Evolutionary conservation across 2,888 invertebrate species (phyloP), one percentile per base, ranked within the genome.

Genomic region (Diarsia brunnea): DNA sequence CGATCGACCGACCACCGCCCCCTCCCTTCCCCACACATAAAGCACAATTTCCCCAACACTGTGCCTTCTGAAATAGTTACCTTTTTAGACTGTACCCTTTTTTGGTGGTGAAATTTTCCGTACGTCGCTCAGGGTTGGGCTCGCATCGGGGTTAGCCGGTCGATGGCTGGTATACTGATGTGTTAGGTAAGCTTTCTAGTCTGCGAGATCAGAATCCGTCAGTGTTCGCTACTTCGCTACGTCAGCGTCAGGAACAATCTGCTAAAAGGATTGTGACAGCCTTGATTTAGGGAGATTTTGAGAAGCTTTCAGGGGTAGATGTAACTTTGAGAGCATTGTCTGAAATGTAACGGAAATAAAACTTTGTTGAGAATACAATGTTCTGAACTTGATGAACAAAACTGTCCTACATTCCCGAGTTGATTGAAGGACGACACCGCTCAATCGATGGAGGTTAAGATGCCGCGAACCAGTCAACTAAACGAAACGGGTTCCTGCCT

Each of bases 1-100:
- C 95, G 93, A 95, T 95, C 95, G 95, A 95, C 95, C 95, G 95
- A 89, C 91, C 90, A 83, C 89, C 90, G 89, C 89, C 90, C 90
- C 88, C 89, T 90, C 91, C 89, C 87, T 89, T 88, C 89, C 87
- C 84, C 87, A 85, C 89, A 85, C 88, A 91, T 90, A 91, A 90
- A 92, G 90, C 91, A 92, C 92, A 91, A 90, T 92, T 93, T 93
- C 89, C 93, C 93, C 89, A 90, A 88, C 87, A 84, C 78, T 72
- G 82, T 85, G 73, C 92, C 89, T 90, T 90, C 92, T 91, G 92
- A 91, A 93, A 93, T 92, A 92, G 91, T 92, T 91, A 86, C 89
- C 89, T 90, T 89, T 89, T 88, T 88, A 88, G 79, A 87, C 81
- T 82, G 82, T 82, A 85, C 85, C 87, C 88, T 88, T 89, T 90